Evolutionary conservation across 2,113 vertebrate species (phyloP).

Genomic region (Corythornis vintsioides): DNA sequence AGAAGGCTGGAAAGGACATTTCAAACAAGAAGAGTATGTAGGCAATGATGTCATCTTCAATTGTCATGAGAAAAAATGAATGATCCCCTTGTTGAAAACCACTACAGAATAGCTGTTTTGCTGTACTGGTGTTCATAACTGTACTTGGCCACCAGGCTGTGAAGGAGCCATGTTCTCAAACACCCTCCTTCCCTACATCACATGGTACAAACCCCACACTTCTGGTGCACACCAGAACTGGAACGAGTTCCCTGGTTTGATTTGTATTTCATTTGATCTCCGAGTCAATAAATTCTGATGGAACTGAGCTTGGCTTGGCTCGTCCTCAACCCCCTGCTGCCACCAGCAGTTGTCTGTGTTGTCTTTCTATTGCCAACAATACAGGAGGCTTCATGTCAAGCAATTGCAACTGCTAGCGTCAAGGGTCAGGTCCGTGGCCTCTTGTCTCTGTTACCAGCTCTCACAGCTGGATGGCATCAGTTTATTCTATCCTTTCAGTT

Average conservation of each 20-base stretch:
- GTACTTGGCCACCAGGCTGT: neutral
- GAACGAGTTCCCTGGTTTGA: fast-evolving
- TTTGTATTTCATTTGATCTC: neutral
- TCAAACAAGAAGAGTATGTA: neutral
- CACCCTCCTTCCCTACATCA: neutral
- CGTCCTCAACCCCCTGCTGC: neutral
- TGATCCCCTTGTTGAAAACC: neutral
- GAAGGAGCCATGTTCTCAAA: neutral
- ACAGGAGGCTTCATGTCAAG: conserved; percentile 9
- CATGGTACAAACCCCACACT: neutral
- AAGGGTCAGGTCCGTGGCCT: conserved; percentile 5
- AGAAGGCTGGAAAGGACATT: neutral
- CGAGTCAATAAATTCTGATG: neutral
- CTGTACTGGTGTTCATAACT: neutral
- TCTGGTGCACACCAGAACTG: neutral
- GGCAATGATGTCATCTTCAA: neutral
- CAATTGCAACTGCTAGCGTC: neutral
- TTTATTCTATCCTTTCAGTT: neutral
- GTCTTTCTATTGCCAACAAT: neutral
- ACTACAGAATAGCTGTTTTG: neutral
- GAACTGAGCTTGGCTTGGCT: neutral
- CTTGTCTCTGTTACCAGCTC: conserved; percentile 40
- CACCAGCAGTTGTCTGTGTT: neutral
- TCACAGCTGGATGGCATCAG: conserved; percentile 44
- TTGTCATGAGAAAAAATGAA: neutral